Conservation (phyloP, 2,797 vertebrate genomes). For the Phoebastria nigripes region DNA sequence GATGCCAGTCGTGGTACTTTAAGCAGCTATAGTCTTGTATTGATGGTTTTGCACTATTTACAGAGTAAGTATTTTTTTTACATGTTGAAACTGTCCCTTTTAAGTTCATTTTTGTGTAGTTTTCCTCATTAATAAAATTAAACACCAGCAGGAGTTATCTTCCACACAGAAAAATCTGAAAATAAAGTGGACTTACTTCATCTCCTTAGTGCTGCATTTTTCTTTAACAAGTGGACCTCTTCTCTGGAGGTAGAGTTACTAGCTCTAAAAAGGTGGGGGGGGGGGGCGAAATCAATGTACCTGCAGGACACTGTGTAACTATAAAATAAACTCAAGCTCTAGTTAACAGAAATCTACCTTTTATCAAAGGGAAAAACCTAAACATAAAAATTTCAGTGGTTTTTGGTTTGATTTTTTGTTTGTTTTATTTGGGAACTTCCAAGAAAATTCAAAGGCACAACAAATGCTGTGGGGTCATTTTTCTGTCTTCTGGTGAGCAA, state of each 20-base stretch:
- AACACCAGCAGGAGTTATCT: neutral
- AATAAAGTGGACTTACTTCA: neutral
- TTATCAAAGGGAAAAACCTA: neutral
- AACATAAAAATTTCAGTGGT: neutral
- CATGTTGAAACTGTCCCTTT: neutral
- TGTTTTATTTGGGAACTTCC: neutral
- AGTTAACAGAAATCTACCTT: neutral
- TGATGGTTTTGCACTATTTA: slow-evolving; percentile 98
- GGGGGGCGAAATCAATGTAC: too few species aligned
- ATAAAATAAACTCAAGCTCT: slow-evolving; percentile 37
- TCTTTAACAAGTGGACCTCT: neutral
- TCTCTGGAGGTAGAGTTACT: neutral
- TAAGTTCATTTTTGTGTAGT: neutral
- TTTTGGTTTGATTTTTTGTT: neutral
- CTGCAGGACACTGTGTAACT: neutral
- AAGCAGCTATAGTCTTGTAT: slow-evolving; percentile 93
- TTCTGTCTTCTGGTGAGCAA: neutral
- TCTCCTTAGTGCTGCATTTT: neutral
- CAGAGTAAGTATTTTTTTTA: slow-evolving; percentile 86
- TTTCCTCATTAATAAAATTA: neutral
- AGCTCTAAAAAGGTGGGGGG: neutral
- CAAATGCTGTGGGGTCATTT: neutral
- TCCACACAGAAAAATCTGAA: neutral
- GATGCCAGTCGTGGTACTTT: slow-evolving; percentile 96
- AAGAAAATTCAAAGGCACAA: neutral